phyloP scores from a whole-genome alignment of 2,113 vertebrate species.

The Pachypanchax playfairii region DNA sequence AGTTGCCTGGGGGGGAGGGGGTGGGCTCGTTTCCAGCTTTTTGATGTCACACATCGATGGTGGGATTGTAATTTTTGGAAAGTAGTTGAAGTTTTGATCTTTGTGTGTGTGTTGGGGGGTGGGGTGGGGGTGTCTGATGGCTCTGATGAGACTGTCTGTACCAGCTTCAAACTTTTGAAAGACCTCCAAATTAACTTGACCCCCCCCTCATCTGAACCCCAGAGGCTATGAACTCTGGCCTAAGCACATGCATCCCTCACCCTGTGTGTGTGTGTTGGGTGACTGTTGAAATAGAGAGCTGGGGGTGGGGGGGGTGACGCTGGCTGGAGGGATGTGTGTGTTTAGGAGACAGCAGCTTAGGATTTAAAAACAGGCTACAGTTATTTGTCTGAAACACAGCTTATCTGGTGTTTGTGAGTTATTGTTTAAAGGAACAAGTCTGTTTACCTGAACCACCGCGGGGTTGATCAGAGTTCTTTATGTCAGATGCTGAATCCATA shows the following conservation, averaged over 20 bases:
- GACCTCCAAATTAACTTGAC: constrained; percentile 77
- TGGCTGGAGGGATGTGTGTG: constrained; percentile 43
- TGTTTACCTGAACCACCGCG: constrained; percentile 61
- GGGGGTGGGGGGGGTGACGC: not conserved
- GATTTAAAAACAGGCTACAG: constrained; percentile 67
- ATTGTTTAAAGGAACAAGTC: constrained; percentile 14
- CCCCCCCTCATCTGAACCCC: constrained; percentile 75
- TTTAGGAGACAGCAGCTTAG: constrained; percentile 38
- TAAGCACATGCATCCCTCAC: constrained; percentile 65
- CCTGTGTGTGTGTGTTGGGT: constrained; percentile 36
- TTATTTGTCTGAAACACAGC: constrained; percentile 75
- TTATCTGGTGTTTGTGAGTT: constrained; percentile 75
- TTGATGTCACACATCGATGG: constrained; percentile 8
- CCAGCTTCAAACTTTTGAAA: constrained; percentile 78
- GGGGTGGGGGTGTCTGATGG: too few relatives aligned
- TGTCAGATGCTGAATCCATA: constrained; percentile 48
- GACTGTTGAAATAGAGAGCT: constrained; percentile 58
- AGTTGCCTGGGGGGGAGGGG: too few relatives aligned
- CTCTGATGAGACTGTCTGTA: constrained; percentile 70
- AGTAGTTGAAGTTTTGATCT: constrained; percentile 25
- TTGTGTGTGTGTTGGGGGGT: constrained; percentile 14
- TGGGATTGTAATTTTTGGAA: not conserved
- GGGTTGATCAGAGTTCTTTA: constrained; percentile 64
- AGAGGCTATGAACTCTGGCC: constrained; percentile 69
- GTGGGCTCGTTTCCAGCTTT: not conserved